phyloP scores from a whole-genome alignment of 2,797 vertebrate species.

The Neomorphus geoffroyi region DNA sequence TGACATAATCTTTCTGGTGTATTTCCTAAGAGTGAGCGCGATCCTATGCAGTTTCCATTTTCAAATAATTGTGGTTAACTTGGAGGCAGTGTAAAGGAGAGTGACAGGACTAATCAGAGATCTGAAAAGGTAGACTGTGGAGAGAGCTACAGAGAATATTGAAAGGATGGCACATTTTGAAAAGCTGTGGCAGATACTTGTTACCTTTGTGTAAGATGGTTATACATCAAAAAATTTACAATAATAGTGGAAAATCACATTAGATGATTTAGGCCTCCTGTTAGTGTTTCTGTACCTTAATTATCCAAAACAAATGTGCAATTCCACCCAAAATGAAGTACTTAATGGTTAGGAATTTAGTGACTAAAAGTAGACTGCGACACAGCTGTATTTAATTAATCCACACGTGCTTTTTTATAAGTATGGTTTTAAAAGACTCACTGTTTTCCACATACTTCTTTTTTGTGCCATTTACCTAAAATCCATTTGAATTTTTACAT shows the following conservation, averaged over 20 bases:
- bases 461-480: not conserved
- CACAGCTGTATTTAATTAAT: not conserved
- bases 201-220: not conserved
- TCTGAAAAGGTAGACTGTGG: not conserved
- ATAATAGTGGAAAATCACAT: not conserved
- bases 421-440: not conserved
- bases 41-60: not conserved
- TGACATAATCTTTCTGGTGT: not conserved
- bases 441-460: not conserved
- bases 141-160: not conserved
- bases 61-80: not conserved
- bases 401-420: not conserved
- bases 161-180: not conserved
- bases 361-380: not conserved
- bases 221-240: not conserved
- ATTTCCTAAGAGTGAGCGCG: not conserved
- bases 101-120: not conserved
- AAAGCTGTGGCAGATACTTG: not conserved
- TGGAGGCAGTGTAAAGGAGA: not conserved
- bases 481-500: not conserved
- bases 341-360: not conserved
- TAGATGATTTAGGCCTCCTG: not conserved
- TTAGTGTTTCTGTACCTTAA: not conserved
- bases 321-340: not conserved
- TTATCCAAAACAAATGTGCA: not conserved